phyloP scores from a whole-genome alignment of 1,140 invertebrate genomes.

The Subanguina moxae region DNA sequence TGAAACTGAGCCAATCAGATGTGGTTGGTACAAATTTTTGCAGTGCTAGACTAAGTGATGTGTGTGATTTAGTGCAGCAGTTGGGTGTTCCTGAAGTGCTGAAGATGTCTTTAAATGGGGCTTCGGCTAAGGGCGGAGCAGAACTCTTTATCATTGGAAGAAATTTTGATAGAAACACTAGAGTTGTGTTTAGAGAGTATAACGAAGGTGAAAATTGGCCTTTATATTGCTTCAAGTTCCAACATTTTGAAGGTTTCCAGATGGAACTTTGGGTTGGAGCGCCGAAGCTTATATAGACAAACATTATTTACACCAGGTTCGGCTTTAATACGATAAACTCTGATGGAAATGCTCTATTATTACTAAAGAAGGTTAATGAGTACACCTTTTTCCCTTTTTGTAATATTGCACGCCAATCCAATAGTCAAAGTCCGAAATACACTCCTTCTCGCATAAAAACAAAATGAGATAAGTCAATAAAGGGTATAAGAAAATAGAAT shows the following conservation, averaged over 20 bases:
- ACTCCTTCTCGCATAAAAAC: too few species aligned
- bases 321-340: too few species aligned
- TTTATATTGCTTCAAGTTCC: conserved; percentile 13
- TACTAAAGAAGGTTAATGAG: too few species aligned
- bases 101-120: conserved; percentile 79
- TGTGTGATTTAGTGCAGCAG: conserved; percentile 67
- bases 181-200: conserved; percentile 75
- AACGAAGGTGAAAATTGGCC: conserved; percentile 26
- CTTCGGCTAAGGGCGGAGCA: conserved; percentile 72
- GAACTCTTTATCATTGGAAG: conserved; percentile 91
- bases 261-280: conserved; percentile 58
- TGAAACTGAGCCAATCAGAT: conserved; percentile 85
- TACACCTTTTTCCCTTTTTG: too few species aligned
- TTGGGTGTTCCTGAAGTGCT: conserved; percentile 90
- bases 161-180: conserved; percentile 90
- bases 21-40: conserved; percentile 72
- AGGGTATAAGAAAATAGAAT: too few species aligned
- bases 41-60: not conserved
- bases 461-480: too few species aligned
- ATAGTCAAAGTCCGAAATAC: too few species aligned
- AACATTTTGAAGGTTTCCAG: conserved; percentile 19
- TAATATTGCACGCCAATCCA: too few species aligned
- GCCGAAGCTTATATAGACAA: conserved; percentile 62
- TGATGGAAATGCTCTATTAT: too few species aligned
- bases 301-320: conserved; percentile 62